Evolutionary conservation across 2,888 invertebrate species (phyloP), one percentile per base, ranked within the genome.

Genomic region (Polietes domitor): DNA sequence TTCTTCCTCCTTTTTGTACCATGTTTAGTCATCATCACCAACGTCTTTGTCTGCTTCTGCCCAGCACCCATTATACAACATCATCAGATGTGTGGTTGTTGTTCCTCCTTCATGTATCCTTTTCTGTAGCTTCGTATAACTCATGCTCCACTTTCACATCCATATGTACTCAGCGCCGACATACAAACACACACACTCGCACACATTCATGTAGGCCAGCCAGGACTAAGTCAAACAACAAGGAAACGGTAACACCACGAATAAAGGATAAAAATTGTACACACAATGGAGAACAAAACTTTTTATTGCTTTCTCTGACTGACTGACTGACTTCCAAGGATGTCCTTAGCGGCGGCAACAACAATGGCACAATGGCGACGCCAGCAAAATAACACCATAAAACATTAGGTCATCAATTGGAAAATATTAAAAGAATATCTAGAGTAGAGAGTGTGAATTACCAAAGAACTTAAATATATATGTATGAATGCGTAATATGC

Each of bases 281-380:
- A 72, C 26, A 53, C 47, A 28, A 47, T n/a, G 1, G 28, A 26
- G 15, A 41, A 43, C 17, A n/a, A n/a, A n/a, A 24, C 10, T 75
- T 61, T n/a, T 26, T 58, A 55, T 73, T 55, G 10, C 50, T 71
- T 50, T 32, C 71, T 10, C 32, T 37, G 37, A 41, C 73, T 58
- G 55, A 55, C 32, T 37, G 37, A 41, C 73, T 58, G 55, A 55
- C 41, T 68, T 68, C 43, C 68, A 68, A 68, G 68, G 68, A 68
- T 68, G 43, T 43, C 41, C 68, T 68, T 43, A 68, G 5, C n/a
- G 28, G 10, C 32, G 17, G 21, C 19, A 65, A 65, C 10, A 65
- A 65, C 65, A 65, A 61, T 26, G 37, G 37, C 9, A 32, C 41
- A 65, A 19, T 21, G 24, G 15, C 41, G 0, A 65, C 9, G 17